Percentiles rank a stretch among this genome's conserved stretches.
Conservation (phyloP, 2,888 invertebrate species). For the Quadroppia sp. region DNA sequence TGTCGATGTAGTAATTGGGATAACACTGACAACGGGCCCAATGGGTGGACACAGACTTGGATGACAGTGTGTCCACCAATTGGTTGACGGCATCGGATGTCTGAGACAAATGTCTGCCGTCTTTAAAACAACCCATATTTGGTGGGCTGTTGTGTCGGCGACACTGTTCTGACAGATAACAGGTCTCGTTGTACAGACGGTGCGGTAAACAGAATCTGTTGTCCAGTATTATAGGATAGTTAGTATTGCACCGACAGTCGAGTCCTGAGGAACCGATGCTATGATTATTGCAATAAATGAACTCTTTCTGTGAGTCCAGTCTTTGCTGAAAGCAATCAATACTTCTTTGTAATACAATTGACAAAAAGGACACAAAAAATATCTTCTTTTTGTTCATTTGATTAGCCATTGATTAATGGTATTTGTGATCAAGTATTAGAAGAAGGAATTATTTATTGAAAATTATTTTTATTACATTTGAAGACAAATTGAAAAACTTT, state of each 20-base stretch:
- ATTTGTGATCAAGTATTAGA: too few species aligned
- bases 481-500: too few species aligned
- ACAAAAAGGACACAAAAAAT: not conserved
- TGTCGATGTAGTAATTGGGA: conserved; percentile 1
- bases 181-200: conserved; percentile 8
- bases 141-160: not conserved
- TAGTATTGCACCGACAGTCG: not conserved
- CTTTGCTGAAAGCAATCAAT: not conserved
- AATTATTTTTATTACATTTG: too few species aligned
- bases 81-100: not conserved
- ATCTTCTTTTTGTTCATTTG: too few species aligned
- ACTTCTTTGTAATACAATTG: not conserved
- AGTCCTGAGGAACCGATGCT: not conserved
- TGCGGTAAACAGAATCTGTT: conserved; percentile 22
- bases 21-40: not conserved
- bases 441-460: too few species aligned
- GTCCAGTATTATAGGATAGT: conserved; percentile 15
- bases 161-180: conserved; percentile 11
- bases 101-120: not conserved
- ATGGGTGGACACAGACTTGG: not conserved
- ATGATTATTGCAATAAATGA: not conserved
- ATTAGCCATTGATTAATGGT: too few species aligned
- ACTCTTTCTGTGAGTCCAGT: not conserved
- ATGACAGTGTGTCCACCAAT: not conserved
- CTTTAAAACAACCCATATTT: conserved; percentile 10